Conservation (phyloP, 2,797 vertebrate species). For the Spinibarbus caldwelli region DNA sequence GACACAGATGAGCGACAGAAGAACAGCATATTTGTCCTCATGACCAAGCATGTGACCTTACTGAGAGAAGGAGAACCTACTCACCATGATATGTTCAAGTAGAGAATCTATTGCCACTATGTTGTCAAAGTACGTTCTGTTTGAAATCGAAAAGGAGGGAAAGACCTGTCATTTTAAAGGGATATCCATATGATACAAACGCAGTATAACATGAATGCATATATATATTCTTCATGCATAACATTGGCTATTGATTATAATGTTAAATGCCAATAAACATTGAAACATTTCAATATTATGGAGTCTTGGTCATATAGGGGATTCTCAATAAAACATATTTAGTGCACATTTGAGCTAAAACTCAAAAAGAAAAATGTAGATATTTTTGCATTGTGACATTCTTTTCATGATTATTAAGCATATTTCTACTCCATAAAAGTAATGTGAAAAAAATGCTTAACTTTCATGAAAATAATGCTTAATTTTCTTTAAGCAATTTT, state of each 20-base stretch:
- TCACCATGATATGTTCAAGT: constrained; percentile 99
- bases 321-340: neutral
- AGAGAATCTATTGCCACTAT: constrained; percentile 99
- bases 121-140: constrained; percentile 99
- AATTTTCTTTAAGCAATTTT: neutral
- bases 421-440: neutral
- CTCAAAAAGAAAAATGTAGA: too few relatives aligned
- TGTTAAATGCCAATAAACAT: neutral
- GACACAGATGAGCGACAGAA: constrained; percentile 57
- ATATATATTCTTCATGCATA: neutral
- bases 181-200: neutral
- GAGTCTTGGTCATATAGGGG: neutral
- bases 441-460: too few relatives aligned
- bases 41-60: constrained; percentile 53
- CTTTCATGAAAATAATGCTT: neutral
- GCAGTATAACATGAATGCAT: neutral
- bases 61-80: constrained; percentile 70
- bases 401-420: neutral
- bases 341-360: neutral
- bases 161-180: constrained; percentile 25
- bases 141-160: constrained; percentile 55
- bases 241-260: neutral
- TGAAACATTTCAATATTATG: neutral
- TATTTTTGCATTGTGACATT: neutral
- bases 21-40: constrained; percentile 45